A percentile compares a stretch with the other conserved stretches of the same genome.
phyloP scores from a whole-genome alignment of 2,888 invertebrate species.

The Acleris sparsana region DNA sequence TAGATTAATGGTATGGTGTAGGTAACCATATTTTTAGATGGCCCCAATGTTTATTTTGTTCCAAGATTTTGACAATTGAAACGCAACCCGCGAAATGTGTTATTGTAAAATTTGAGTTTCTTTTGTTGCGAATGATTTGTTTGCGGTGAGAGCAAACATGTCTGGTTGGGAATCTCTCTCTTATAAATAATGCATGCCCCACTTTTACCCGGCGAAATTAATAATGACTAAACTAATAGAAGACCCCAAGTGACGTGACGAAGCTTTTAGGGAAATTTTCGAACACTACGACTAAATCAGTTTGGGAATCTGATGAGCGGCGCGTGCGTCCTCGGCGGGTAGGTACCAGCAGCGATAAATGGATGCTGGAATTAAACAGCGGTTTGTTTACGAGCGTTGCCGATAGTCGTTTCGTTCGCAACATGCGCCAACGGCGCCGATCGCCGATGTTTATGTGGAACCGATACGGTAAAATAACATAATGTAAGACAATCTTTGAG shows the following conservation, averaged over 20 bases:
- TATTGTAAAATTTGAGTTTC: conserved; percentile 14
- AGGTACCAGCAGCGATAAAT: conserved; percentile 52
- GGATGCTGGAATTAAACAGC: conserved; percentile 55
- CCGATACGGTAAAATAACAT: conserved; percentile 2
- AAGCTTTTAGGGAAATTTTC: too few species aligned
- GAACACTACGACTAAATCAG: background rate
- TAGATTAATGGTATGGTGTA: conserved; percentile 54
- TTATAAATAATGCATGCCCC: background rate
- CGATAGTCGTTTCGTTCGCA: conserved; percentile 29
- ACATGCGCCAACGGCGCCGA: conserved; percentile 7
- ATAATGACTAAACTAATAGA: too few species aligned
- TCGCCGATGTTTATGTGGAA: conserved; percentile 18
- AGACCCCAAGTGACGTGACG: too few species aligned
- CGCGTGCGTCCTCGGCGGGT: conserved; percentile 40
- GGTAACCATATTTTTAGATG: conserved; percentile 61
- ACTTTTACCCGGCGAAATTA: too few species aligned
- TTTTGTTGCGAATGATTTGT: conserved; percentile 2
- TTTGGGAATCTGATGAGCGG: conserved; percentile 14
- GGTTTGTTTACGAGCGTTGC: conserved; percentile 60
- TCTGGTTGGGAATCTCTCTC: too few species aligned
- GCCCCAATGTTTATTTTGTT: conserved; percentile 56
- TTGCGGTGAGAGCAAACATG: too few species aligned
- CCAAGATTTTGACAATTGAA: conserved; percentile 49
- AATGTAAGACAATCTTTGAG: background rate
- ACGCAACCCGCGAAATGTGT: conserved; percentile 32